phyloP scores from a whole-genome alignment of 2,113 vertebrate species.

The Podocnemis expansa region DNA sequence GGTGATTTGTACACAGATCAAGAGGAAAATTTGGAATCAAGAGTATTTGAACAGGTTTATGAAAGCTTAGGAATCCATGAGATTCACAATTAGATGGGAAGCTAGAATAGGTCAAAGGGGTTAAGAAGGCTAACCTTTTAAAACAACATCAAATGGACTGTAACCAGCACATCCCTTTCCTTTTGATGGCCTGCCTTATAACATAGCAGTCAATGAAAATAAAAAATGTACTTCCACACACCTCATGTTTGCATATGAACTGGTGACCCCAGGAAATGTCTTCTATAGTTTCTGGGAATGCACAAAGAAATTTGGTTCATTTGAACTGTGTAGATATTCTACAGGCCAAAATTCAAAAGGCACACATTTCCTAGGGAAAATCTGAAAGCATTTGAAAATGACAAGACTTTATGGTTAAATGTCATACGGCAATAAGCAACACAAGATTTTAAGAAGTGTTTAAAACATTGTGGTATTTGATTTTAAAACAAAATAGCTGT shows the following conservation, averaged over 20 bases:
- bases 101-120: neutral
- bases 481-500: neutral
- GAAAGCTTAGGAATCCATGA: neutral
- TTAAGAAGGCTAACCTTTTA: neutral
- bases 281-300: neutral
- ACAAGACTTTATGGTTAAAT: neutral
- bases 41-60: neutral
- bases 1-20: rapidly evolving
- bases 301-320: neutral
- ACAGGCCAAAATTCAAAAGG: neutral
- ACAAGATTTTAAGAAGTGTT: neutral
- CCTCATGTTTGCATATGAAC: neutral
- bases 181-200: neutral
- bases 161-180: neutral
- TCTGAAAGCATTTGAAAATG: neutral
- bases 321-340: rapidly evolving
- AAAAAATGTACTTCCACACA: neutral
- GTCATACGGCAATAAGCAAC: neutral
- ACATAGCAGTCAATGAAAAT: neutral
- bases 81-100: neutral
- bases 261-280: neutral
- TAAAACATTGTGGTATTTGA: neutral
- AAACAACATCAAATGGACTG: rapidly evolving
- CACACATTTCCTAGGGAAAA: rapidly evolving
- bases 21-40: neutral